phyloP scores from a whole-genome alignment of 1,140 invertebrate genomes.

The Drosophila sp. region DNA sequence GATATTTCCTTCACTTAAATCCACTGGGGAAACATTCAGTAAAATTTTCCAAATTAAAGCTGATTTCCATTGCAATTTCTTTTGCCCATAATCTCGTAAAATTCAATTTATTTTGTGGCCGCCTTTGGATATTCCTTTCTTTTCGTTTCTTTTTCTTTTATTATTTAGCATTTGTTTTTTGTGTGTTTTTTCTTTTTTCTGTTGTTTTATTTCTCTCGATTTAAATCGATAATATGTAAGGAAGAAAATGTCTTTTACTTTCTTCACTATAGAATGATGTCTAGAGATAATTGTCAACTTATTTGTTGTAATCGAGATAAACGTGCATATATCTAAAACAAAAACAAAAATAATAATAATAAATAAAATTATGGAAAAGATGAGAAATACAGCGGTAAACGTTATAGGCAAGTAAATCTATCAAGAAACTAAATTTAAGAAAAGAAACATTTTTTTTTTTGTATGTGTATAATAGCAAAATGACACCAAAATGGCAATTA shows the following conservation, averaged over 20 bases:
- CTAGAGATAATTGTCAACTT: slow-evolving; percentile 46
- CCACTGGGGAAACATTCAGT: too few relatives aligned
- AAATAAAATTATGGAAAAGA: background rate
- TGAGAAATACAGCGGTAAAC: slow-evolving; percentile 29
- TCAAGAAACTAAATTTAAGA: slow-evolving; percentile 29
- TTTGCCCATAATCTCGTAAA: background rate
- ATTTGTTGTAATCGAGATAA: slow-evolving; percentile 38
- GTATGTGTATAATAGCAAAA: slow-evolving; percentile 57
- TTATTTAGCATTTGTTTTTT: slow-evolving; percentile 24
- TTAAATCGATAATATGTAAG: background rate
- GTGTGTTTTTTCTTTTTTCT: background rate
- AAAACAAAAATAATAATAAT: slow-evolving; percentile 23
- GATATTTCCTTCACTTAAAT: too few relatives aligned
- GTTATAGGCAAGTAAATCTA: slow-evolving; percentile 51
- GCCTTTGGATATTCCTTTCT: slow-evolving; percentile 39
- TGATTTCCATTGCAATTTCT: slow-evolving; percentile 17
- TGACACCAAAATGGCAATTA: slow-evolving; percentile 32
- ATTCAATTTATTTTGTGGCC: slow-evolving; percentile 35
- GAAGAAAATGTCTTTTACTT: slow-evolving; percentile 4
- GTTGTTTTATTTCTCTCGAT: background rate
- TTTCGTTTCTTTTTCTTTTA: slow-evolving; percentile 16
- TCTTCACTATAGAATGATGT: background rate
- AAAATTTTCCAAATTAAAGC: too few relatives aligned
- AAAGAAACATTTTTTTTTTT: slow-evolving; percentile 53
- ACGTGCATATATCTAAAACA: slow-evolving; percentile 29